A percentile compares a stretch with the other conserved stretches of the same genome.
phyloP scores from a whole-genome alignment of 2,888 invertebrate genomes.

The Dryobota labecula region DNA sequence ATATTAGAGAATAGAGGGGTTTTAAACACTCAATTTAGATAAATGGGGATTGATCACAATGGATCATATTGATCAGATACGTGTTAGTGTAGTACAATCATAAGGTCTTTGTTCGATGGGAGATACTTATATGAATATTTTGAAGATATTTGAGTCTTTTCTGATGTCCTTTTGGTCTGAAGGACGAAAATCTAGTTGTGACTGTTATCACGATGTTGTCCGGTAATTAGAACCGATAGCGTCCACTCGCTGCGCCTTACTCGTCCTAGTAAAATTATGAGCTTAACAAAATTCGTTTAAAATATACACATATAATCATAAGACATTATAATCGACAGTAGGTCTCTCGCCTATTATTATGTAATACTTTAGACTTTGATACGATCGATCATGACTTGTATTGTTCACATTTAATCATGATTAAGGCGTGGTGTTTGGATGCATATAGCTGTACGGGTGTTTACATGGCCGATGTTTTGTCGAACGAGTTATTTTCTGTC shows the following conservation, averaged over 20 bases:
- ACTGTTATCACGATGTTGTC: conserved; percentile 63
- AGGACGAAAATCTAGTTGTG: conserved; percentile 61
- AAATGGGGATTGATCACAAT: conserved; percentile 61
- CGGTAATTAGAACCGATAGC: conserved; percentile 65
- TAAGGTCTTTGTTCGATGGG: conserved; percentile 59
- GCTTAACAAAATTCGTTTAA: conserved; percentile 66
- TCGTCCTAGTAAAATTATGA: conserved; percentile 63
- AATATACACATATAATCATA: conserved; percentile 64
- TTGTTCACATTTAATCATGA: conserved; percentile 59
- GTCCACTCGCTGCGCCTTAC: conserved; percentile 66
- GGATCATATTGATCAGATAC: conserved; percentile 66
- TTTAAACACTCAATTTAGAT: conserved; percentile 60
- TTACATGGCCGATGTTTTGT: conserved; percentile 49
- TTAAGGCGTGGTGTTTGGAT: conserved; percentile 65
- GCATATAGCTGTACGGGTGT: conserved; percentile 64
- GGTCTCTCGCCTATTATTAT: conserved; percentile 61
- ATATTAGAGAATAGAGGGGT: conserved; percentile 60
- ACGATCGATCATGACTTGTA: conserved; percentile 60
- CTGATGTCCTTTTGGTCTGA: conserved; percentile 61
- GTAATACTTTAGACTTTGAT: conserved; percentile 66
- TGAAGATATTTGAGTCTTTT: conserved; percentile 58
- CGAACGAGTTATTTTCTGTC: conserved; percentile 32
- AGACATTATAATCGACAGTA: conserved; percentile 64
- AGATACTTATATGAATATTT: conserved; percentile 61
- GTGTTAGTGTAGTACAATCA: conserved; percentile 63